Percentiles rank a stretch among this genome's conserved stretches.
Evolutionary conservation across 2,888 invertebrate genomes (phyloP).

Genomic region (Scaptomyza flava): DNA sequence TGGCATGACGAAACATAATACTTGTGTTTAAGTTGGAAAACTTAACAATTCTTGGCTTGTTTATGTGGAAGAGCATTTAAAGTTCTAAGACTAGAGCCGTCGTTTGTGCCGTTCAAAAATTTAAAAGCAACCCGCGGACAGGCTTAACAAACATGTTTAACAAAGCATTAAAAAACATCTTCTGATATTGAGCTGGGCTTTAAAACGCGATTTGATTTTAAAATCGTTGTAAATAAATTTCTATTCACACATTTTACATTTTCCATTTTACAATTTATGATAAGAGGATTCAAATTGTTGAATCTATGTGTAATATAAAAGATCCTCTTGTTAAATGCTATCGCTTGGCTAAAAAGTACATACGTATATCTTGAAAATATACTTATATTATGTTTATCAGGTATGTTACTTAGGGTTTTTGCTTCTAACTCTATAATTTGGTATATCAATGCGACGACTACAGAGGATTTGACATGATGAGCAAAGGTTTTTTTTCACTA

Average conservation of each 20-base stretch:
- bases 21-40: neutral
- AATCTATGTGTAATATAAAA: constrained; percentile 31
- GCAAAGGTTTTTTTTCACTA: constrained; percentile 33
- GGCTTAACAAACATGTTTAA: constrained; percentile 43
- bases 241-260: constrained; percentile 34
- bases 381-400: constrained; percentile 48
- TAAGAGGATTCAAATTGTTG: constrained; percentile 1
- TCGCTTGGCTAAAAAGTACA: constrained; percentile 35
- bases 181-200: constrained; percentile 34
- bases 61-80: constrained; percentile 1
- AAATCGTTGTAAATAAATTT: constrained; percentile 48
- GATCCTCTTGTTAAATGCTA: constrained; percentile 12
- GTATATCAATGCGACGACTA: constrained; percentile 29
- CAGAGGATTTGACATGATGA: constrained; percentile 55
- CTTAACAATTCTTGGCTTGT: constrained; percentile 24
- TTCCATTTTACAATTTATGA: constrained; percentile 20
- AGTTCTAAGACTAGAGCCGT: constrained; percentile 20
- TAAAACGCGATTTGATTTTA: constrained; percentile 44
- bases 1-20: neutral
- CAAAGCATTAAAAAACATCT: constrained; percentile 33
- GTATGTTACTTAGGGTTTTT: constrained; percentile 41
- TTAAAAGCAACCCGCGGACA: constrained; percentile 22
- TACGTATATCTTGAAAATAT: constrained; percentile 32
- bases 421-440: constrained; percentile 35
- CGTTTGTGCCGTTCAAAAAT: no score